A percentile compares a stretch with the other conserved stretches of the same genome.
These are phyloP conservation scores for Myotis myotis DNA, from an alignment of 2,797 vertebrate genomes.

Conservation along the genomic window DNA sequence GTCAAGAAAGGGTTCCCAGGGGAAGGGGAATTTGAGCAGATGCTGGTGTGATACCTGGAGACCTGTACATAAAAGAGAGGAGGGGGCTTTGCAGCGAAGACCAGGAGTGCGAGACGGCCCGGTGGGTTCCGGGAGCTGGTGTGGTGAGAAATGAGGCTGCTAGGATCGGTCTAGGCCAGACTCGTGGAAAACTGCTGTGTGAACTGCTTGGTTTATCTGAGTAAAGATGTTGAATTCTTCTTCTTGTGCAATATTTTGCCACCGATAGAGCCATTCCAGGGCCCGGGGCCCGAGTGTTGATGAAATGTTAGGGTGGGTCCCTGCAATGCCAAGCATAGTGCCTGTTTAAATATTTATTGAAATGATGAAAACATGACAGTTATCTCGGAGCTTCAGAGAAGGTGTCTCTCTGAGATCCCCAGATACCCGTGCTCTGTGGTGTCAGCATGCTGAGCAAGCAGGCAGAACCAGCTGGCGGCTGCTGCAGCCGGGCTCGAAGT, in stretches of 20 bases:
- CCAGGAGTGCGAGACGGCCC: not conserved
- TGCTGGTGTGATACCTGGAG: not conserved
- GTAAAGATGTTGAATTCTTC: not conserved
- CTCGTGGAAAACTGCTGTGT: not conserved
- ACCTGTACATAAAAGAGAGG: not conserved
- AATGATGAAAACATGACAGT: not conserved
- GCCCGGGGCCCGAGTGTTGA: not conserved
- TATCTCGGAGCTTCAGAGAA: not conserved
- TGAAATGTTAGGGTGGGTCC: not conserved
- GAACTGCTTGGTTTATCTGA: not conserved
- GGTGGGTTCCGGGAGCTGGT: not conserved
- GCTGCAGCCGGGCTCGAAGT: not conserved
- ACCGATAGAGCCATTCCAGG: not conserved
- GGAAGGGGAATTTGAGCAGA: not conserved
- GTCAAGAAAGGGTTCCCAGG: not conserved
- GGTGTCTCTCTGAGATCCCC: not conserved
- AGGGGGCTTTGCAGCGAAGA: not conserved
- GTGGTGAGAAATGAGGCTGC: not conserved
- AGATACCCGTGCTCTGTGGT: not conserved
- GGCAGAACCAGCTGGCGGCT: rapidly evolving
- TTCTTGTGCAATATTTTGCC: not conserved
- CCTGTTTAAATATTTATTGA: not conserved
- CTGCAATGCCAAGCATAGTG: not conserved
- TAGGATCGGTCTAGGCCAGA: not conserved
- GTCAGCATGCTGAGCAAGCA: not conserved